Percentiles rank a stretch among this genome's conserved stretches.
Conservation (phyloP, 2,888 invertebrate species). For the Luperina testacea region DNA sequence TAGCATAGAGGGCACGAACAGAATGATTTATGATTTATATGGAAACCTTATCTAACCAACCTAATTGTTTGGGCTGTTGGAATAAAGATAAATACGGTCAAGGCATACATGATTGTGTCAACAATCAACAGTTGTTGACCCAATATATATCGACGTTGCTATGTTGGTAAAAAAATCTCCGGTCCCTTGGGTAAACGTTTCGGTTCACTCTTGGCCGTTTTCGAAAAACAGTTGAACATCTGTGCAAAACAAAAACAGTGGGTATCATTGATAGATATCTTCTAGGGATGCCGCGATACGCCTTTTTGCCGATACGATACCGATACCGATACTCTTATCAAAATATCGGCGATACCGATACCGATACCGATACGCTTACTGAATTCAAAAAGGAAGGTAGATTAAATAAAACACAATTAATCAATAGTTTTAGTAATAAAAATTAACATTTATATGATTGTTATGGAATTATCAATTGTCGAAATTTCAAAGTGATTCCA, state of each 20-base stretch:
- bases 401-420: too few species aligned
- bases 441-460: too few species aligned
- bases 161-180: conserved; percentile 11
- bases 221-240: conserved; percentile 52
- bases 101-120: conserved; percentile 48
- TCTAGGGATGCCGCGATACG: too few species aligned
- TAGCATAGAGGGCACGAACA: conserved; percentile 67
- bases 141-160: background rate
- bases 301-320: too few species aligned
- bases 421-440: too few species aligned
- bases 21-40: conserved; percentile 73
- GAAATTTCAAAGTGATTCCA: too few species aligned
- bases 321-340: too few species aligned
- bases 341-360: too few species aligned
- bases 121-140: conserved; percentile 42
- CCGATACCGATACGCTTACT: too few species aligned
- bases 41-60: conserved; percentile 75
- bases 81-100: conserved; percentile 64
- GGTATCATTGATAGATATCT: conserved; percentile 55
- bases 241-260: conserved; percentile 59
- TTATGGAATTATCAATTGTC: too few species aligned
- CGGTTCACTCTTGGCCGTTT: conserved; percentile 44
- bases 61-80: conserved; percentile 69
- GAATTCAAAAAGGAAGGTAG: too few species aligned
- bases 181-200: conserved; percentile 26